phyloP scores from a whole-genome alignment of 2,888 invertebrate genomes.

The Cantharis rufa region DNA sequence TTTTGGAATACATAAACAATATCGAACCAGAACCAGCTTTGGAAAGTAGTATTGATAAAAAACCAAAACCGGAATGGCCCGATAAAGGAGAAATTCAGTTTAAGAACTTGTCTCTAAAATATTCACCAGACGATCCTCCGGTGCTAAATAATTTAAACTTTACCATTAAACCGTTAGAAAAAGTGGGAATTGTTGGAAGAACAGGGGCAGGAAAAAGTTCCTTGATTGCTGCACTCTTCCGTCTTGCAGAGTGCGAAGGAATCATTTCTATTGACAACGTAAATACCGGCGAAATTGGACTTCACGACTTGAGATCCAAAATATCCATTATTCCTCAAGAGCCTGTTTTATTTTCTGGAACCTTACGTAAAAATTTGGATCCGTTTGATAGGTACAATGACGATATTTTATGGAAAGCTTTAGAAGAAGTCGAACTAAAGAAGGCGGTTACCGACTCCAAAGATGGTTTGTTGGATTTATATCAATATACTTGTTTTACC shows the following conservation, averaged over 20 bases:
- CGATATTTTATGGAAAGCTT: constrained; percentile 72
- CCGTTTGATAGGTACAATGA: constrained; percentile 76
- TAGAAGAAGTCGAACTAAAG: constrained; percentile 76
- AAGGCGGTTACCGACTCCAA: constrained; percentile 67
- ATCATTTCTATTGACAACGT: constrained; percentile 76
- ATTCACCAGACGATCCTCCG: constrained; percentile 64
- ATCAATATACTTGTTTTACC: background rate
- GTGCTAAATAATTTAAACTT: constrained; percentile 72
- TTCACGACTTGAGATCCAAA: constrained; percentile 75
- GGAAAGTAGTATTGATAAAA: constrained; percentile 56
- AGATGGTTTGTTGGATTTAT: constrained; percentile 41
- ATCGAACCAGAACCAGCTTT: constrained; percentile 69
- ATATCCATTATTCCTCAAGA: constrained; percentile 72
- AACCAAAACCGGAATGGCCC: constrained; percentile 57
- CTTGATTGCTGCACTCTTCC: constrained; percentile 79
- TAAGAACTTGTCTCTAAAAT: constrained; percentile 64
- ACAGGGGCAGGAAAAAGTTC: constrained; percentile 70
- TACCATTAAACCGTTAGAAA: constrained; percentile 59
- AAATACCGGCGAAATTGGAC: constrained; percentile 68
- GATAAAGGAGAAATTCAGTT: constrained; percentile 63
- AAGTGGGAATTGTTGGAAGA: background rate
- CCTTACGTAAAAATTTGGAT: constrained; percentile 80
- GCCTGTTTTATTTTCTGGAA: constrained; percentile 68
- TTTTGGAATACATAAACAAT: constrained; percentile 72
- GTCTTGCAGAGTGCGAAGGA: constrained; percentile 78